Evolutionary conservation across 2,113 vertebrate species (phyloP).

Genomic region (Spea multiplicata): DNA sequence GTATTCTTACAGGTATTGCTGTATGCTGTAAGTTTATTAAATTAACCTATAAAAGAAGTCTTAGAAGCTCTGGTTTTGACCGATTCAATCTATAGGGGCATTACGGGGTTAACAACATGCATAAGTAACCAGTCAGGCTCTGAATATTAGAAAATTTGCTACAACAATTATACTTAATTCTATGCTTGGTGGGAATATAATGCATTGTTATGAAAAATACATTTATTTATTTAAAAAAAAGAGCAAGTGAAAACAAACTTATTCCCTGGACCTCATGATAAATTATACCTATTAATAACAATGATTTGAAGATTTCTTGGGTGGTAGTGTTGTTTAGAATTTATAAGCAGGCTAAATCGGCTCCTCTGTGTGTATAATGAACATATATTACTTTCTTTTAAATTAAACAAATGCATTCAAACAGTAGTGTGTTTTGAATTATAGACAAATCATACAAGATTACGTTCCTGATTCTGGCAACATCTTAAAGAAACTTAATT

Average conservation of each 20-base stretch:
- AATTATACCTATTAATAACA: conserved; percentile 42
- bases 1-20: too few species aligned
- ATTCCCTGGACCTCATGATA: conserved; percentile 20
- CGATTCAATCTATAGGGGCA: too few species aligned
- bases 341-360: conserved; percentile 35
- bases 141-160: too few species aligned
- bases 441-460: conserved; percentile 42
- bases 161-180: background rate
- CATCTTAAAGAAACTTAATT: conserved; percentile 47
- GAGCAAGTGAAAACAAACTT: conserved; percentile 30
- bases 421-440: conserved; percentile 39
- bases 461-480: conserved; percentile 42
- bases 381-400: conserved; percentile 39
- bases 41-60: too few species aligned
- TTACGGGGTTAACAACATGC: too few species aligned
- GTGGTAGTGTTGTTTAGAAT: conserved; percentile 33
- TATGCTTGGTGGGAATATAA: background rate
- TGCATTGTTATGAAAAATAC: background rate
- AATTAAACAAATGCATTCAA: conserved; percentile 46
- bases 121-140: too few species aligned
- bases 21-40: too few species aligned
- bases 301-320: conserved; percentile 29
- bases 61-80: too few species aligned
- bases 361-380: conserved; percentile 33
- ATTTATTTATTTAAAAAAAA: conserved; percentile 2